Evolutionary conservation across 1,140 invertebrate genomes (phyloP).

Genomic region (Tribolium madens): DNA sequence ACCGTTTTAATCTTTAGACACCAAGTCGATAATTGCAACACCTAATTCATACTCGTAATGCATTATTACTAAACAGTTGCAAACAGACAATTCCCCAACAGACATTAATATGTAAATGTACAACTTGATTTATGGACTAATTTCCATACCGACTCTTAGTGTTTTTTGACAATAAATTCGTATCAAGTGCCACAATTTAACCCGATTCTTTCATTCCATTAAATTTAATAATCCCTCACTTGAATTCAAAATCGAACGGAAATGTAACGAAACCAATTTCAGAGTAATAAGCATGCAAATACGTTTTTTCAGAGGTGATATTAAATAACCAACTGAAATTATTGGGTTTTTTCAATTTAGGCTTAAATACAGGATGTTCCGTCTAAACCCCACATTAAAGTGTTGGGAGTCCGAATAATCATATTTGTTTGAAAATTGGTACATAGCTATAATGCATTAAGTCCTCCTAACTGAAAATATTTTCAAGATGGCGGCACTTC

Average conservation of each 20-base stretch:
- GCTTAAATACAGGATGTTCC: too few relatives aligned
- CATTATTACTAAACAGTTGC: too few relatives aligned
- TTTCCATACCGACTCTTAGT: not conserved
- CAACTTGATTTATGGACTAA: constrained; percentile 2
- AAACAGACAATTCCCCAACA: not conserved
- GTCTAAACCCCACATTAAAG: too few relatives aligned
- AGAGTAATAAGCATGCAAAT: not conserved
- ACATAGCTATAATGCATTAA: too few relatives aligned
- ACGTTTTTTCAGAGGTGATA: not conserved
- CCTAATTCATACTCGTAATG: too few relatives aligned
- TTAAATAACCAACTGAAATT: not conserved
- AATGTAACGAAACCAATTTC: constrained; percentile 19
- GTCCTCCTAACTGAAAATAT: too few relatives aligned
- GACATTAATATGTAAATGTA: constrained; percentile 27
- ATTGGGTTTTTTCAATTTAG: not conserved
- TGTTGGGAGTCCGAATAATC: too few relatives aligned
- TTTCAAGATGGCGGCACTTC: too few relatives aligned
- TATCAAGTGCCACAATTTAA: constrained; percentile 6
- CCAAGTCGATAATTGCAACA: not conserved
- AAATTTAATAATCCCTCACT: constrained; percentile 19
- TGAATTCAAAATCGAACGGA: not conserved
- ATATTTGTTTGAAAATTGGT: too few relatives aligned
- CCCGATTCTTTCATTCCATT: not conserved
- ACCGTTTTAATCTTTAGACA: too few relatives aligned
- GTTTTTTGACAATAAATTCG: constrained; percentile 10